A percentile compares a stretch with the other conserved stretches of the same genome.
These are phyloP conservation scores for Zeus faber DNA, from an alignment of 2,113 vertebrate species.

Conservation along the genomic window DNA sequence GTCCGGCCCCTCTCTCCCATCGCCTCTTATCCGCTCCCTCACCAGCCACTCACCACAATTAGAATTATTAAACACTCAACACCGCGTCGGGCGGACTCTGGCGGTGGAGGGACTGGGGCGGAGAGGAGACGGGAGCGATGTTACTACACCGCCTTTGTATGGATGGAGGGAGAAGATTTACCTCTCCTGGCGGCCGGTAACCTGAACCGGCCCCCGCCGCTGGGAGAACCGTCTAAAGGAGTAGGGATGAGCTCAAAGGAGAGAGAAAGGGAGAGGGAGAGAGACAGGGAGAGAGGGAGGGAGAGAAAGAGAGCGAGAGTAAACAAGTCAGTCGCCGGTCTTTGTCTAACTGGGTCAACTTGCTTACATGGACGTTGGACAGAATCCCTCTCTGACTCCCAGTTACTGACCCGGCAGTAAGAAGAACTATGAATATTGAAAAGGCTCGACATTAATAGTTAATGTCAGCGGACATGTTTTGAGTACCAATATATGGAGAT, in stretches of 20 bases:
- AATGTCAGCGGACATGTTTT: no score
- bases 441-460: no score
- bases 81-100: conserved; percentile 43
- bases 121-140: conserved; percentile 18
- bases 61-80: conserved; percentile 63
- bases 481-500: no score
- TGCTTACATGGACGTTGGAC: no score
- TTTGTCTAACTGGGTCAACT: no score
- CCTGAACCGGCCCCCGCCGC: conserved; percentile 31
- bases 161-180: conserved; percentile 34
- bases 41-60: conserved; percentile 58
- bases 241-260: conserved; percentile 16
- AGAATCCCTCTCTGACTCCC: no score
- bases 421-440: no score
- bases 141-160: conserved; percentile 38
- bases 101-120: conserved; percentile 25
- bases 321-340: no score
- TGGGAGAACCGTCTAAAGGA: conserved; percentile 16
- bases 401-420: no score
- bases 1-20: not conserved
- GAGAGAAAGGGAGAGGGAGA: not conserved
- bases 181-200: conserved; percentile 48
- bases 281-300: conserved; percentile 1
- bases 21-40: conserved; percentile 61
- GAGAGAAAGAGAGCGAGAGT: conserved; percentile 8